Evolutionary conservation across 2,888 invertebrate genomes (phyloP), one percentile per base, ranked within the genome.

Genomic region (Caenorhabditis becei): DNA sequence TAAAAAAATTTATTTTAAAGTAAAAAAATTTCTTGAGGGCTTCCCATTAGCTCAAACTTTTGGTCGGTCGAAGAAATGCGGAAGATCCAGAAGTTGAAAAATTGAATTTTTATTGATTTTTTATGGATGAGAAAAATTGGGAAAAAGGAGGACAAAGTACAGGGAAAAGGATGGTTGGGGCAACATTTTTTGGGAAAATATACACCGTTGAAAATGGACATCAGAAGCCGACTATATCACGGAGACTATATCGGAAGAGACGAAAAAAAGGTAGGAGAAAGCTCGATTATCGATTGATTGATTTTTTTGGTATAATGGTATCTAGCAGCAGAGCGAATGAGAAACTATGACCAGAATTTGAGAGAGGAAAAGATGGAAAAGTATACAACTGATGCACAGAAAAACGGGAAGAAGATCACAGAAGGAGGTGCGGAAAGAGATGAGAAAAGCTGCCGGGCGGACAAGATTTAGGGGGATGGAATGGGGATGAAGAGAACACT

Each of bases 191-290:
- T n/a, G n/a, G n/a, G n/a, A 44, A 28, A 62, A 41, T 37, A 54
- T 71, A 71, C 71, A 71, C 71, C 71, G 71, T 71, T 71, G 71
- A 51, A 44, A 28, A 59, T 49, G 44, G 44, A 69, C 49, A 59
- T 56, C 67, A 67, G 54, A 54, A 67, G 67, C 67, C 67, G 67
- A 59, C 69, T 69, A 69, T 69, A 69, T 56, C 69, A 69, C 69
- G 58, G 49, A n/a, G n/a, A 69, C 69, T 69, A 69, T 24, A 69
- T 59, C 58, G 63, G 70, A 71, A 53, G 41, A 59, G 28, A 51
- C 0, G 49, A 61, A 51, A 44, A 44, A 59, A 71, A 4, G 10
- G 32, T 10, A 14, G 54, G 41, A 41, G 41, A 41, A 53, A 53
- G 53, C 53, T 53, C 53, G 53, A 26, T 53, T 53, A 26, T 26